These are phyloP conservation scores for Rhopalosiphum nymphaeae DNA, from an alignment of 2,888 invertebrate species.

Conservation along the genomic window DNA sequence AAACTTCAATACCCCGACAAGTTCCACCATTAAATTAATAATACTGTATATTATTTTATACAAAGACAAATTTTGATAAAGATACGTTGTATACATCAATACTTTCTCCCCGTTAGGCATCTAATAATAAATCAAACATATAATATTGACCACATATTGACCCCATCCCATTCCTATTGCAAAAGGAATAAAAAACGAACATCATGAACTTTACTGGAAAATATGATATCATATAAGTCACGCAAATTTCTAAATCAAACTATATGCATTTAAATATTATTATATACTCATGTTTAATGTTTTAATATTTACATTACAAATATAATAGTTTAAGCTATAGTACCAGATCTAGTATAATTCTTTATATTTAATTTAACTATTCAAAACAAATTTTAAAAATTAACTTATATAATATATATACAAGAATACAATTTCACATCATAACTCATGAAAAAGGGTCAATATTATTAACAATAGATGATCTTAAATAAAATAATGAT, in stretches of 20 bases:
- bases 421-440: not conserved
- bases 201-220: not conserved
- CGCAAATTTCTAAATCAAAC: not conserved
- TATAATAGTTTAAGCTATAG: not conserved
- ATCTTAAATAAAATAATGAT: not conserved
- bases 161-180: not conserved
- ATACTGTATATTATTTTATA: constrained; percentile 23
- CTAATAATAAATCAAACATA: constrained; percentile 44
- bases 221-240: not conserved
- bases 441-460: not conserved
- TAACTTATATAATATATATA: not conserved
- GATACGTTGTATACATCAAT: constrained; percentile 14
- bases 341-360: not conserved
- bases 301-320: not conserved
- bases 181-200: not conserved
- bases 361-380: not conserved
- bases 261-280: not conserved
- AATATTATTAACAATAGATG: not conserved
- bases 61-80: constrained; percentile 47
- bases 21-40: constrained; percentile 32
- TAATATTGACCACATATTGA: constrained; percentile 40
- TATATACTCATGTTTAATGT: not conserved
- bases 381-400: not conserved
- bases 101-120: constrained; percentile 50
- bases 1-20: constrained; percentile 25